Base-by-base conservation (phyloP, 2,797 vertebrate genomes). In the Delichon dasypus region DNA sequence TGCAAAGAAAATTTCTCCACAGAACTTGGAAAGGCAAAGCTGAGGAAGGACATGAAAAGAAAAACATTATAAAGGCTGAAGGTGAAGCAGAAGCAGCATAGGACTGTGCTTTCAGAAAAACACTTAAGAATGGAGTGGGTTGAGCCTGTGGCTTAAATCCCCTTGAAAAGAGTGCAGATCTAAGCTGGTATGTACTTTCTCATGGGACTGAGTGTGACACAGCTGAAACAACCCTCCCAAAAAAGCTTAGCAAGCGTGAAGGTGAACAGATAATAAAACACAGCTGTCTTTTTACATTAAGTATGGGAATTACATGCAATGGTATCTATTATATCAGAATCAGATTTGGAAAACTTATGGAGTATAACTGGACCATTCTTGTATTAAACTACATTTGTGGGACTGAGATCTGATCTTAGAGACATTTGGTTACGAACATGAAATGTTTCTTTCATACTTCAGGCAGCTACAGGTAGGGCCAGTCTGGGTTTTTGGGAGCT, bases 301-400 rank as follows among this genome's bases (percentile, higher is more conserved):
- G 6, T 7, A 18, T 15, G 4, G 23, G 22, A 73, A 45, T 53
- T 38, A n/a, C 6, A 54, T 8, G 38, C 15, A 5, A 4, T 15
- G 8, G 7, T 9, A 7, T 12, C 2, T 25, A 5, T 21, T 22
- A 5, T 20, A 29, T 11, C 0, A 2, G 23, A 38, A 40, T n/a
- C 20, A 27, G 2, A n/a, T 38, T 38, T 38, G 38, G 38, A 38
- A 38, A 57, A 15, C 2, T 34, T 34, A 57, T 4, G 4, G 14
- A 23, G 21, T 57, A 34, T 16, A 34, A 57, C 23, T 57, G 54
- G 54, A 57, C 21, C 21, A 34, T 34, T 57, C 54, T 23, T 16
- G n/a, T 23, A 34, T 34, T 10, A 57, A 57, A 16, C n/a, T 34
- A 11, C 15, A 57, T 34, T 57, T 57, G n/a, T 34, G n/a, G 14